Percentiles rank a stretch among this genome's conserved stretches.
Evolutionary conservation across 2,113 vertebrate genomes (phyloP).

Genomic region (Sclerurus mexicanus): DNA sequence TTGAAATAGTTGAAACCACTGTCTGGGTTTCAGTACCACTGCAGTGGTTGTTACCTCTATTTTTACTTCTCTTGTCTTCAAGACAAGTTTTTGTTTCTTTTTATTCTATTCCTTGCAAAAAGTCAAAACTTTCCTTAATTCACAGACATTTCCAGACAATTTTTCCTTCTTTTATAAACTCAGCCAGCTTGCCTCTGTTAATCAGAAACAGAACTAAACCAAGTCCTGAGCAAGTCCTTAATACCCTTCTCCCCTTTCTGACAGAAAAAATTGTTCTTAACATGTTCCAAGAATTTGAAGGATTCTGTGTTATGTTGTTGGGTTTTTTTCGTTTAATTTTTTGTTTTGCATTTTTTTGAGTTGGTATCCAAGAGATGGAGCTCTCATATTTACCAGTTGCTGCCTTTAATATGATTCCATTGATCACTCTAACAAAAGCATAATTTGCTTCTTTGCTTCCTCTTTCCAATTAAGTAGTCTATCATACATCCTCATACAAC

Average conservation of each 20-base stretch:
- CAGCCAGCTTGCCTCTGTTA: neutral
- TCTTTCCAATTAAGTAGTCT: neutral
- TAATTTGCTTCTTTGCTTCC: neutral
- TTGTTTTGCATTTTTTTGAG: neutral
- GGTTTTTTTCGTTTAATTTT: neutral
- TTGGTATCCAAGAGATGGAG: neutral
- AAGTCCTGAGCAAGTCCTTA: neutral
- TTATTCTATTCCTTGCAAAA: neutral
- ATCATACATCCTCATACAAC: neutral
- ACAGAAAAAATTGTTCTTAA: neutral
- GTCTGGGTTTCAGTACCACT: neutral
- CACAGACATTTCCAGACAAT: neutral
- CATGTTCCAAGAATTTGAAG: neutral
- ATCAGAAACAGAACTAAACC: neutral
- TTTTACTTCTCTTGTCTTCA: neutral
- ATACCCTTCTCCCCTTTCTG: neutral
- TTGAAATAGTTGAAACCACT: neutral
- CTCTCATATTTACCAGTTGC: neutral
- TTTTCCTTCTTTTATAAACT: neutral
- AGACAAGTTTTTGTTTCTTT: neutral
- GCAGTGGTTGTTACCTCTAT: neutral
- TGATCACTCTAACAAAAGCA: neutral
- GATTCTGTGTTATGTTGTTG: neutral
- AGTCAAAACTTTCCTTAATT: neutral
- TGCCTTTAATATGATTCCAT: neutral